Evolutionary conservation across 1,140 invertebrate species (phyloP), one percentile per base, ranked within the genome.

Genomic region (Steinernema khuongi): DNA sequence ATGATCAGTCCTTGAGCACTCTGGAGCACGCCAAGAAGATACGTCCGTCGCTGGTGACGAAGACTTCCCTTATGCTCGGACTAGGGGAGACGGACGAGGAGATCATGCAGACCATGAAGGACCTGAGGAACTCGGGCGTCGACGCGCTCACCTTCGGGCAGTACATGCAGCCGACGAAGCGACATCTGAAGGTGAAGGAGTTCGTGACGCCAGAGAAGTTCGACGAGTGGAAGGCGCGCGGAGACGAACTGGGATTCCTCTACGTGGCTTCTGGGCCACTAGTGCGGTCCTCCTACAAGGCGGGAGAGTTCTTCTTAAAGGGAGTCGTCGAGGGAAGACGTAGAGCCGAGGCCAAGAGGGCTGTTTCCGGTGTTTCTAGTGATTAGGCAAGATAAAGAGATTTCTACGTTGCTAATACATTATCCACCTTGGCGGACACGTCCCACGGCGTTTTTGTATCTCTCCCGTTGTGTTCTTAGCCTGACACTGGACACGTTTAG

Each of bases 111-210:
- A 93, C 94, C 7, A 89, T 97, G 88, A 89, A 89, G 87, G 90
- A 82, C 73, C 60, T 82, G 1, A 73, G 82, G 74, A 84, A 87
- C 19, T 90, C 88, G 32, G 91, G 91, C 30, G 96, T 99, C 0
- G 95, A 98, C 84, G 97, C 94, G 86, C 80, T 99, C 0, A 99
- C 97, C 0, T 87, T 99, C 4, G 97, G 97, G 0, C 97, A 99
- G 85, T 99, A 99, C 85, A 99, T 99, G 94, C 96, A 99, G 86
- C 96, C 96, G 0, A 98, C 96, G 1, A 97, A 96, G 85, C 89
- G 91, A 68, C 96, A 99, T 88, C 77, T 81, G 29, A 68, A 87
- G 82, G 89, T 97, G 0, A 91, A 92, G 68, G 96, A 99, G 86
- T 99, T 97, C 87, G 91, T 99, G 0, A 96, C 94, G 0, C 96